Evolutionary conservation across 1,140 invertebrate genomes (phyloP).

Genomic region (Bombus sibiricus): DNA sequence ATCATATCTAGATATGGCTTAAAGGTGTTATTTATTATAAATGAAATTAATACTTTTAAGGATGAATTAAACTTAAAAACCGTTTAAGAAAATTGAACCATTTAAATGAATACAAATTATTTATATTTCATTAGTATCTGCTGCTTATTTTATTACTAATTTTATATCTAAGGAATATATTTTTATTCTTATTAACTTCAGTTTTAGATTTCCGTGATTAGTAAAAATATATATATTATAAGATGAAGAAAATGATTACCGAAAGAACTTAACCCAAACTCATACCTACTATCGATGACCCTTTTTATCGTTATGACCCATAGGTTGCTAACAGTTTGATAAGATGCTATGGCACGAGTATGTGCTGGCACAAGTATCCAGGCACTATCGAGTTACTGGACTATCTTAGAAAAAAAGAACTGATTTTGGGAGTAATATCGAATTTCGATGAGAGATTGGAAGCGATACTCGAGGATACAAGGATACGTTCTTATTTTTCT

Average conservation of each 20-base stretch:
- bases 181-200: neutral
- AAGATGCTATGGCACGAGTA: conserved; percentile 85
- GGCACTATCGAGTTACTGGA: conserved; percentile 86
- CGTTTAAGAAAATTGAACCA: neutral
- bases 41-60: neutral
- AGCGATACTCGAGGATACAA: conserved; percentile 86
- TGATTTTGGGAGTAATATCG: conserved; percentile 90
- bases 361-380: conserved; percentile 88
- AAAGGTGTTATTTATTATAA: neutral
- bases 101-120: neutral
- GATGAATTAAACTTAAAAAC: neutral
- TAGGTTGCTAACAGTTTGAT: conserved; percentile 77
- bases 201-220: neutral
- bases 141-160: neutral
- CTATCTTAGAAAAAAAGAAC: conserved; percentile 81
- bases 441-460: conserved; percentile 94
- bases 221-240: neutral
- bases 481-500: conserved; percentile 88
- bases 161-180: neutral
- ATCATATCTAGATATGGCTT: neutral
- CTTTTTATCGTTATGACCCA: conserved; percentile 50
- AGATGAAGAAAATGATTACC: neutral
- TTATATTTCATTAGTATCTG: neutral
- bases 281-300: conserved; percentile 54
- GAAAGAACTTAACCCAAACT: neutral